Percentiles rank a stretch among this genome's conserved stretches.
Conservation (phyloP, 2,888 invertebrate species). For the Lasioglossum villosulum region DNA sequence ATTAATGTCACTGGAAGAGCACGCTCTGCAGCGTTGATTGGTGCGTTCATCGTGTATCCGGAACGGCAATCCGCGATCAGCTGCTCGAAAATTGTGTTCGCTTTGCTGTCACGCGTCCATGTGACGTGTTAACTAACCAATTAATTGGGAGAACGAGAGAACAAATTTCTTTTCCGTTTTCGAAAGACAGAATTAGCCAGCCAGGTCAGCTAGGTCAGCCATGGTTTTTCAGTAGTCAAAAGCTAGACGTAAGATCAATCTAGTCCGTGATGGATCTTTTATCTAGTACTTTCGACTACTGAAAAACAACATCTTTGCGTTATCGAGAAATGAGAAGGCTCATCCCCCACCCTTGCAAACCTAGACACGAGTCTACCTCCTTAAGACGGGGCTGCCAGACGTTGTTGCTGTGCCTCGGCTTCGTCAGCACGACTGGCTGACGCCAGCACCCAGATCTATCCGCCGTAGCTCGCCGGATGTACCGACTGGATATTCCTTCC, state of each 20-base stretch:
- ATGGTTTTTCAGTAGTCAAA: too few relatives aligned
- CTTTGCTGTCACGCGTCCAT: background rate
- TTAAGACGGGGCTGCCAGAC: constrained; percentile 13
- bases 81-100: constrained; percentile 24
- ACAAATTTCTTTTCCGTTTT: too few relatives aligned
- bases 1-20: constrained; percentile 65
- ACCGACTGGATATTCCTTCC: constrained; percentile 46
- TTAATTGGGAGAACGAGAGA: too few relatives aligned
- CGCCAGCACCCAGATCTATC: background rate
- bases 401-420: background rate
- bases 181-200: too few relatives aligned
- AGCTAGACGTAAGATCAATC: too few relatives aligned
- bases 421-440: background rate
- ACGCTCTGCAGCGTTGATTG: constrained; percentile 66
- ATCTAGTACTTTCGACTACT: too few relatives aligned
- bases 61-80: constrained; percentile 30
- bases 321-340: too few relatives aligned
- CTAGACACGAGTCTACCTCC: too few relatives aligned
- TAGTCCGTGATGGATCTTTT: too few relatives aligned
- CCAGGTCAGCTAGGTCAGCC: too few relatives aligned
- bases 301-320: too few relatives aligned
- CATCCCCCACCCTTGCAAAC: too few relatives aligned
- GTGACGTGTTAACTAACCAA: constrained; percentile 7
- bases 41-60: constrained; percentile 64
- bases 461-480: constrained; percentile 26